These are phyloP conservation scores for Spisula subtruncata DNA, from an alignment of 2,888 invertebrate species.

Conservation along the genomic window DNA sequence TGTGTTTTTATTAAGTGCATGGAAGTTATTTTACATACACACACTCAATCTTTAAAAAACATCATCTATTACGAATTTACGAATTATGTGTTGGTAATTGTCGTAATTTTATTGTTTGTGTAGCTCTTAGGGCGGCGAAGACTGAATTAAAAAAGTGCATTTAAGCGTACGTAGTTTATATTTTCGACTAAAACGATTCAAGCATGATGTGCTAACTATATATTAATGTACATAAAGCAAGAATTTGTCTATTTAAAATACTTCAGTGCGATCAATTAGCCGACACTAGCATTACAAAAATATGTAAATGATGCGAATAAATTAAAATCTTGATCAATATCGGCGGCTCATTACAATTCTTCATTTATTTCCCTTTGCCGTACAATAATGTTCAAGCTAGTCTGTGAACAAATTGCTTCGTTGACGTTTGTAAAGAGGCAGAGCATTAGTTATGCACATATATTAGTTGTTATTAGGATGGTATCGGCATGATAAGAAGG, in stretches of 20 bases:
- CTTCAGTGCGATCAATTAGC: background rate
- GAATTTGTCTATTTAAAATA: slow-evolving; percentile 13
- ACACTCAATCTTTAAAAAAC: slow-evolving; percentile 19
- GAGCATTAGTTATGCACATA: slow-evolving; percentile 7
- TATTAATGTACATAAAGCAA: background rate
- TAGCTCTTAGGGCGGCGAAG: background rate
- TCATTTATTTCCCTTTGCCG: background rate
- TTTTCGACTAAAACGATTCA: background rate
- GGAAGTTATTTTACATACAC: background rate
- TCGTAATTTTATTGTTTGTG: background rate
- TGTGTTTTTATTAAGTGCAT: background rate
- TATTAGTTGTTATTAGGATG: background rate
- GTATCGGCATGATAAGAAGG: background rate
- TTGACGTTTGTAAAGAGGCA: background rate
- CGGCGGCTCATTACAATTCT: slow-evolving; percentile 3
- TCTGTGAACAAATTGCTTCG: background rate
- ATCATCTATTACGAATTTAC: background rate
- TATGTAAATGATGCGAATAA: slow-evolving; percentile 24
- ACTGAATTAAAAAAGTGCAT: background rate
- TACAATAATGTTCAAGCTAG: background rate
- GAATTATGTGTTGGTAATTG: background rate
- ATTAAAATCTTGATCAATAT: slow-evolving; percentile 16
- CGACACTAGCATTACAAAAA: background rate
- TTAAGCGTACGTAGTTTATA: background rate
- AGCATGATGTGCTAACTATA: background rate